A percentile compares a stretch with the other conserved stretches of the same genome.
Conservation (phyloP, 2,113 vertebrate species). For the Gambusia affinis region DNA sequence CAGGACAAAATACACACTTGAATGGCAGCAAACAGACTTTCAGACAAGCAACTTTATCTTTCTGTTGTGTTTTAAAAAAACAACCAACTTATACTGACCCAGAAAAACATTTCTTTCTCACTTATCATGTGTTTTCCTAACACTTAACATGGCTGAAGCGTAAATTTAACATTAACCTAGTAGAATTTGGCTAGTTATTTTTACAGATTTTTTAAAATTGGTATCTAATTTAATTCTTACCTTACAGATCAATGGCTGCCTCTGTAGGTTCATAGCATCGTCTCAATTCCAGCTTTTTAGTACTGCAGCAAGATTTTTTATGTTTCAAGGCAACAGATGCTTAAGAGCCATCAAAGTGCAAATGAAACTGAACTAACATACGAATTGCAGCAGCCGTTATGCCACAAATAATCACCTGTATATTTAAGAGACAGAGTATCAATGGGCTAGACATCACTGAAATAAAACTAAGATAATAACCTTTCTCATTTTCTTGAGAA, state of each 20-base stretch:
- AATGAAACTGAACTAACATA: conserved; percentile 37
- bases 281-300: not conserved
- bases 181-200: not conserved
- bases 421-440: not conserved
- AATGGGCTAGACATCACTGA: not conserved
- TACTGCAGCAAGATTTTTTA: not conserved
- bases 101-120: conserved; percentile 57
- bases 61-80: conserved; percentile 48
- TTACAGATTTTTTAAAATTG: not conserved
- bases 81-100: conserved; percentile 53
- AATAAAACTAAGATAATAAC: not conserved
- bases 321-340: not conserved
- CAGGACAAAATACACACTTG: conserved; percentile 10
- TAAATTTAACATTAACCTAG: not conserved
- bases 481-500: not conserved
- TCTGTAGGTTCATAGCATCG: not conserved
- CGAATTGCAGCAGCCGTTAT: conserved; percentile 14
- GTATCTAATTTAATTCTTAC: not conserved
- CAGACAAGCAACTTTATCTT: conserved; percentile 15
- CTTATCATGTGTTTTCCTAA: not conserved
- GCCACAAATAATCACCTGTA: conserved; percentile 11
- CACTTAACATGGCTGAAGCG: not conserved
- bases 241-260: conserved; percentile 1
- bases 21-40: conserved; percentile 20
- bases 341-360: conserved; percentile 36